Evolutionary conservation across 2,888 invertebrate species (phyloP), one percentile per base, ranked within the genome.

Genomic region (Patella pellucida): DNA sequence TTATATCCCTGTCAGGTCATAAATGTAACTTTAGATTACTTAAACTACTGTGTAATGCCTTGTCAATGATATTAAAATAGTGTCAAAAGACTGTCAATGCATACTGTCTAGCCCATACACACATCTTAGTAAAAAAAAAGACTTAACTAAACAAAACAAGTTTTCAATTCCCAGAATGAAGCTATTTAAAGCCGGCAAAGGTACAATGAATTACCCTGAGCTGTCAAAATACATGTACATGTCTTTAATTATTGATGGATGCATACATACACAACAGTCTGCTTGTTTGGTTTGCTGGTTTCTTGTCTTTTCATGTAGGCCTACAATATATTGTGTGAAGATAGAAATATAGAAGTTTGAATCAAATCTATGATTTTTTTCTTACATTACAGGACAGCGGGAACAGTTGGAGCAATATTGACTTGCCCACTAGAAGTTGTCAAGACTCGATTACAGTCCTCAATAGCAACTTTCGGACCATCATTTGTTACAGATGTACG

Each of bases 351-450:
- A 11, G 41, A 16, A 19, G 3, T 69, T 11, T 52, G 5, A 16
- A n/a, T 67, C 56, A 31, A 62, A 9, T 31, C 19, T 12, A 19
- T 31, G 41, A 51, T 16, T 50, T 11, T 50, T 72, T 78, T 69
- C 73, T 74, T 71, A 52, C 50, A 56, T 85, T 82, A 62, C 92
- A 98, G 98, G 90, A 94, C 96, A 91, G 99, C 97, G 81, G 99
- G 99, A 81, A 99, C 98, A 73, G 95, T 96, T 70, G 98, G 98
- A 74, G 98, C 98, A 23, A 96, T 99, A 83, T 95, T 97, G 82
- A 99, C 99, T 88, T 98, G 98, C 92, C 99, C 99, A 15, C 92
- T 99, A 86, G 99, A 99, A 93, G 98, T 99, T 83, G 97, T 99
- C 69, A 99, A 99, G 92, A 98, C 98, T 15, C 94, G 99, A 51